Conservation (phyloP, 2,113 vertebrate genomes). For the Pycnonotus jocosus region DNA sequence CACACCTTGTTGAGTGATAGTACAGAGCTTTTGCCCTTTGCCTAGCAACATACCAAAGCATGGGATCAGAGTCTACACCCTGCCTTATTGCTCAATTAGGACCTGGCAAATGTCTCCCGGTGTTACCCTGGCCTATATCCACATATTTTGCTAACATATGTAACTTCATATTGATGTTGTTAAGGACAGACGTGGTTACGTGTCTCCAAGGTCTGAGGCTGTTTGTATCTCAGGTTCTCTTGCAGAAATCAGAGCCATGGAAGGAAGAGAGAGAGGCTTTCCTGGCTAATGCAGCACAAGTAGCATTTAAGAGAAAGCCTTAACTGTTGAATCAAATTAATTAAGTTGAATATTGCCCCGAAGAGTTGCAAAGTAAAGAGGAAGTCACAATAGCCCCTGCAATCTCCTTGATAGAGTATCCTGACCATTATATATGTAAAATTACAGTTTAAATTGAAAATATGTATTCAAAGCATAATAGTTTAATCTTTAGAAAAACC, state of each 20-base stretch:
- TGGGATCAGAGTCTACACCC: constrained; percentile 53
- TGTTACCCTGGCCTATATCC: constrained; percentile 22
- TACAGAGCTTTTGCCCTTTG: constrained; percentile 35
- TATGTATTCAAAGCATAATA: neutral
- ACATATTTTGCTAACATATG: constrained; percentile 44
- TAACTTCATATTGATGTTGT: constrained; percentile 17
- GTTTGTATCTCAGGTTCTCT: neutral
- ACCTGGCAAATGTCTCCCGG: neutral
- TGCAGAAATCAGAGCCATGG: neutral
- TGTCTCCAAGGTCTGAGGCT: neutral
- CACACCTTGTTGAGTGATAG: constrained; percentile 52
- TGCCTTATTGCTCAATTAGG: constrained; percentile 55
- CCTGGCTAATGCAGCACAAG: neutral
- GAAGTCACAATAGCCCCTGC: neutral
- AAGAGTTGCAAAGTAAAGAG: neutral
- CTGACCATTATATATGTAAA: neutral
- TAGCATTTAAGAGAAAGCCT: neutral
- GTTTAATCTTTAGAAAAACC: neutral
- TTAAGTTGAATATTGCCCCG: neutral
- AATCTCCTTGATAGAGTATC: neutral
- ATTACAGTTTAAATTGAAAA: neutral
- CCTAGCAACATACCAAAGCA: constrained; percentile 57
- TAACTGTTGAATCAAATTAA: neutral
- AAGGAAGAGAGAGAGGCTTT: neutral
- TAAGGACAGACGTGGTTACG: neutral